Evolutionary conservation across 2,888 invertebrate species (phyloP), one percentile per base, ranked within the genome.

Genomic region (Andrena bucephala): DNA sequence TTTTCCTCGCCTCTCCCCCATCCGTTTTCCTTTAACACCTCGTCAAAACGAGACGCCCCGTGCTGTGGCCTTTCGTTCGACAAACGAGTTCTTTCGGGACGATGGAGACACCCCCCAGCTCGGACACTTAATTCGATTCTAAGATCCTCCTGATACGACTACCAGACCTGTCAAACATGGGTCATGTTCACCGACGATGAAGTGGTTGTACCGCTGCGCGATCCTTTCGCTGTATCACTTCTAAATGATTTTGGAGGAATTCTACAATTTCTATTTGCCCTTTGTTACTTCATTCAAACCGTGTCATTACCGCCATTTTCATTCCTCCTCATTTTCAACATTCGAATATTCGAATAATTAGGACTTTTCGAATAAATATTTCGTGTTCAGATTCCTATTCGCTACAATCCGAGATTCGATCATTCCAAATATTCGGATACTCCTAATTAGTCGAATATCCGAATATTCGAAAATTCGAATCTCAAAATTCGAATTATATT

Each of bases 11-110:
- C 68, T 31, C 33, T 48, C 8, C 36, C 36, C 54, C 54, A 50
- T 57, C 74, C 54, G 27, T 36, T 60, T 73, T 68, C 71, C 83
- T 75, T 83, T 83, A 84, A 83, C 83, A 83, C 84, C 75, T 83
- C 75, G 78, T 50, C 74, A 71, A 33, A 50, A 59, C 48, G 57
- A 31, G 62, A 50, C 27, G 67, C n/a, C 27, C 7, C 62, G 31
- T 8, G 13, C 68, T 63, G 36, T 57, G 62, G 76, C 57, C 77
- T 78, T 57, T 31, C 63, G 65, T 67, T 78, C 77, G 66, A 81
- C 80, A 77, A 83, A 87, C 85, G 83, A 85, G 74, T 67, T 76
- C 73, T 68, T 57, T 74, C 81, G 50, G 54, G 50, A 67, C 63
- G 67, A n/a, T 36, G 31, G 36, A 54, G 13, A 13, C 42, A 42